Evolutionary conservation across 2,797 vertebrate genomes (phyloP).

Genomic region (Pygocentrus nattereri): DNA sequence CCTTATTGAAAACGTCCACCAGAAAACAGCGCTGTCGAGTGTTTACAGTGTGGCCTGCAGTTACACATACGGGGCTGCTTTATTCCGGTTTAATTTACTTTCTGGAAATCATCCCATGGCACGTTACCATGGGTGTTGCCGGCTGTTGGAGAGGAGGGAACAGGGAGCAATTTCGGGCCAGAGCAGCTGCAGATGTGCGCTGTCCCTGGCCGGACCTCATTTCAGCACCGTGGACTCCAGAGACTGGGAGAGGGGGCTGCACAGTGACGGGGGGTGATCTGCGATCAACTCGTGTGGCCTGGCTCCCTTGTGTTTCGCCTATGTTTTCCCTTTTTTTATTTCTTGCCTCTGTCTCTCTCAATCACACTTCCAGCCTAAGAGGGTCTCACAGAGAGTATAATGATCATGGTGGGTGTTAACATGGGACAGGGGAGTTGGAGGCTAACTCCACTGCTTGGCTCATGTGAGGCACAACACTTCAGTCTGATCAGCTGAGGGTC

Average conservation of each 20-base stretch:
- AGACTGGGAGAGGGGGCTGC: slow-evolving; percentile 35
- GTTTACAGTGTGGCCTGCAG: slow-evolving; percentile 45
- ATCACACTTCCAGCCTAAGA: background rate
- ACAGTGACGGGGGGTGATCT: background rate
- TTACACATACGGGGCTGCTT: slow-evolving; percentile 76
- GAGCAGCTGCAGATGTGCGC: slow-evolving; percentile 66
- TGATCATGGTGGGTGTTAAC: background rate
- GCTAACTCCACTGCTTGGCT: background rate
- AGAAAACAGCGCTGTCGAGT: slow-evolving; percentile 1
- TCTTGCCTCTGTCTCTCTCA: slow-evolving; percentile 6
- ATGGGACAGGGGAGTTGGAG: slow-evolving; percentile 21
- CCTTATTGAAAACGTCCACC: slow-evolving; percentile 38
- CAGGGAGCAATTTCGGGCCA: slow-evolving; percentile 65
- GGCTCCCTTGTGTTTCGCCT: background rate
- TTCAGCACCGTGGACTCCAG: slow-evolving; percentile 42
- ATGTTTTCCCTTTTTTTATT: background rate
- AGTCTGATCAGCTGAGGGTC: slow-evolving; percentile 19
- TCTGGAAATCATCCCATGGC: slow-evolving; percentile 81
- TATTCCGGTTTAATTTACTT: slow-evolving; percentile 68
- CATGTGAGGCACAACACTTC: background rate
- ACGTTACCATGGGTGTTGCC: slow-evolving; percentile 73
- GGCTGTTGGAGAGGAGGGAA: slow-evolving; percentile 61
- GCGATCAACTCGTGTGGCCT: slow-evolving; percentile 15
- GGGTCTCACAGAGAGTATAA: background rate
- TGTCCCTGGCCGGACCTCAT: slow-evolving; percentile 51